phyloP scores from a whole-genome alignment of 2,888 invertebrate genomes.

The Acronicta alni region DNA sequence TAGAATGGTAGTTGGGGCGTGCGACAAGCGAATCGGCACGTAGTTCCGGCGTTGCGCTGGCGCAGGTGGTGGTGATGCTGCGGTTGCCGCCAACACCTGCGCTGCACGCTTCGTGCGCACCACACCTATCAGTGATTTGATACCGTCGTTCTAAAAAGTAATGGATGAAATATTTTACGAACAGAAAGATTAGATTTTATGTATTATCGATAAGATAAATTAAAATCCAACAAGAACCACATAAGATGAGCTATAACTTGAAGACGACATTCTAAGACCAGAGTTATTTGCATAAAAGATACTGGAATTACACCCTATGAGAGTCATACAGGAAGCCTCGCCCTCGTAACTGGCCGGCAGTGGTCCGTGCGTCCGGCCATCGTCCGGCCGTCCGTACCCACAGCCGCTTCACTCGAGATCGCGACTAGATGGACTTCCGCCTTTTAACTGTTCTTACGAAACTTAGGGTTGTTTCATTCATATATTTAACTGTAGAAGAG shows the following conservation, averaged over 20 bases:
- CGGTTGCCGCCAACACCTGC: constrained; percentile 74
- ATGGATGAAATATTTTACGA: not conserved
- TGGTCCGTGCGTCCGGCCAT: constrained; percentile 74
- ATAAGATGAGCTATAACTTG: constrained; percentile 3
- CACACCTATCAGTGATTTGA: constrained; percentile 51
- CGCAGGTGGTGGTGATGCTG: constrained; percentile 74
- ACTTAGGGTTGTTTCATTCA: constrained; percentile 53
- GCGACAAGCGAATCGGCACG: constrained; percentile 79
- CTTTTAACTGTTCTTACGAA: constrained; percentile 75
- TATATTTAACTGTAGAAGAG: constrained; percentile 49
- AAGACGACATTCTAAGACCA: constrained; percentile 53
- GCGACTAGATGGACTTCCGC: constrained; percentile 85
- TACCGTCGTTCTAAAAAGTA: constrained; percentile 28
- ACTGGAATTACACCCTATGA: constrained; percentile 55
- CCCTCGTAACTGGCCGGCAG: constrained; percentile 75
- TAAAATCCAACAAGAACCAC: constrained; percentile 3
- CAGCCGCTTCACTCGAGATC: constrained; percentile 62
- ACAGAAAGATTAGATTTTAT: too few relatives aligned
- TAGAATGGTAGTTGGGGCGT: constrained; percentile 46
- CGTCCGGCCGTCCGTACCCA: constrained; percentile 60
- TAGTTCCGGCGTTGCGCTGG: constrained; percentile 75
- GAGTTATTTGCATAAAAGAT: constrained; percentile 64
- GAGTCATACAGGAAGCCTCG: constrained; percentile 73
- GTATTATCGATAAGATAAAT: too few relatives aligned
- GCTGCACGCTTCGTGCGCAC: constrained; percentile 62